phyloP scores from a whole-genome alignment of 2,113 vertebrate genomes.

The Xiphophorus maculatus region DNA sequence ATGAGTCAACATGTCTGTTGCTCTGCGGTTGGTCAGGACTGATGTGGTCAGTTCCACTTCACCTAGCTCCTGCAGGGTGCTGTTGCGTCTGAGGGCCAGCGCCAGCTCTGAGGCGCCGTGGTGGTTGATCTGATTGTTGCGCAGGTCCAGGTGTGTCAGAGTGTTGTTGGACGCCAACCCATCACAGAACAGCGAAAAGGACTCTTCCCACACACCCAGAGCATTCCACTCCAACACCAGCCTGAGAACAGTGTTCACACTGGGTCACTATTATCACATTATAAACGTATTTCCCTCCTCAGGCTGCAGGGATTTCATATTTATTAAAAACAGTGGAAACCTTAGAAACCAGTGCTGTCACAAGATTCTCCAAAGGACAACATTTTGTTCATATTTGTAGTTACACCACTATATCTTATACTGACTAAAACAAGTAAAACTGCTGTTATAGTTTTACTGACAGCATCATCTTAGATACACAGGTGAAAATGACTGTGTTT shows the following conservation, averaged over 20 bases:
- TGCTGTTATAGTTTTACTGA: too few species aligned
- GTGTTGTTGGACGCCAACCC: constrained; percentile 82
- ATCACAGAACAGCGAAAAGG: constrained; percentile 89
- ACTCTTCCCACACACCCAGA: constrained; percentile 88
- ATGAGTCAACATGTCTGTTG: too few species aligned
- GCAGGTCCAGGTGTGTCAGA: constrained; percentile 87
- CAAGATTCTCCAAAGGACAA: too few species aligned
- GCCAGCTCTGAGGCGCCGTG: constrained; percentile 87
- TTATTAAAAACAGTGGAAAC: too few species aligned
- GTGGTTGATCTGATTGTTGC: constrained; percentile 96
- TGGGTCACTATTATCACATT: background rate
- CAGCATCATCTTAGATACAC: too few species aligned
- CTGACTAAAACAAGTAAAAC: too few species aligned
- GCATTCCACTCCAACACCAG: constrained; percentile 94
- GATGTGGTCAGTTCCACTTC: constrained; percentile 14
- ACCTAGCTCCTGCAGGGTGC: constrained; percentile 88
- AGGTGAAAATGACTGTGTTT: too few species aligned
- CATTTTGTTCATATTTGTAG: too few species aligned
- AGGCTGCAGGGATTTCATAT: background rate
- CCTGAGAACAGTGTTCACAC: constrained; percentile 67
- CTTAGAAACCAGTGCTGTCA: too few species aligned
- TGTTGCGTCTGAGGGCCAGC: constrained; percentile 83
- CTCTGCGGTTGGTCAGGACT: background rate
- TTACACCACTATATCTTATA: too few species aligned
- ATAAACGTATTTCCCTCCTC: background rate